Evolutionary conservation across 2,113 vertebrate genomes (phyloP).

Genomic region (Ovis canadensis): DNA sequence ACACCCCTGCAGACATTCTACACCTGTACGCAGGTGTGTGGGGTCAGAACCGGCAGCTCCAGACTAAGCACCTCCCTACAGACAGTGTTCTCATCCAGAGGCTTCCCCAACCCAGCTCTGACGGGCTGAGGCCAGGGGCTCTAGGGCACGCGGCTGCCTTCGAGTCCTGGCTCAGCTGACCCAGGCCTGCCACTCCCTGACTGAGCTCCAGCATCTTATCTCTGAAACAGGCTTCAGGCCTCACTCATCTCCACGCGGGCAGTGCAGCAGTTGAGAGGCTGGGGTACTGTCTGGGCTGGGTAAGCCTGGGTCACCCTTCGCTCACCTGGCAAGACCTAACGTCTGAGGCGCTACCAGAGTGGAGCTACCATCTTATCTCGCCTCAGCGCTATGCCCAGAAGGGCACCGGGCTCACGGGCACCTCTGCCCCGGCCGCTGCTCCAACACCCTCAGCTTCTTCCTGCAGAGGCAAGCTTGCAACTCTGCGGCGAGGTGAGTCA

Average conservation of each 20-base stretch:
- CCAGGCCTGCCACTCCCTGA: background rate
- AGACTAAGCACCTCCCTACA: background rate
- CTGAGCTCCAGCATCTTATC: background rate
- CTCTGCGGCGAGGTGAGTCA: accelerated
- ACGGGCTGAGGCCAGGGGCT: background rate
- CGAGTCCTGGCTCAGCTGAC: background rate
- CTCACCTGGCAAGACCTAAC: background rate
- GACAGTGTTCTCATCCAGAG: background rate
- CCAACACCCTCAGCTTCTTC: background rate
- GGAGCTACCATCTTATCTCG: accelerated
- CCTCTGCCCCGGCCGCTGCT: background rate
- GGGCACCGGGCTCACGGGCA: background rate
- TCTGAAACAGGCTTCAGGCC: background rate
- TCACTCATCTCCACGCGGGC: background rate
- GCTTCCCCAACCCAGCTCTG: background rate
- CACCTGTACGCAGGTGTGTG: accelerated
- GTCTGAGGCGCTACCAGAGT: background rate
- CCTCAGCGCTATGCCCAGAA: background rate
- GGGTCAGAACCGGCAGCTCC: background rate
- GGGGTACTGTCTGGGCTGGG: background rate
- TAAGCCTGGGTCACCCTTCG: background rate
- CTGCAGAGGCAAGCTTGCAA: background rate
- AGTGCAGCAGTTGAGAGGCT: background rate
- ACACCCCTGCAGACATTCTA: accelerated
- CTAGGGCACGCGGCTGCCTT: background rate